phyloP scores from a whole-genome alignment of 2,113 vertebrate species.

The Casuarius casuarius region DNA sequence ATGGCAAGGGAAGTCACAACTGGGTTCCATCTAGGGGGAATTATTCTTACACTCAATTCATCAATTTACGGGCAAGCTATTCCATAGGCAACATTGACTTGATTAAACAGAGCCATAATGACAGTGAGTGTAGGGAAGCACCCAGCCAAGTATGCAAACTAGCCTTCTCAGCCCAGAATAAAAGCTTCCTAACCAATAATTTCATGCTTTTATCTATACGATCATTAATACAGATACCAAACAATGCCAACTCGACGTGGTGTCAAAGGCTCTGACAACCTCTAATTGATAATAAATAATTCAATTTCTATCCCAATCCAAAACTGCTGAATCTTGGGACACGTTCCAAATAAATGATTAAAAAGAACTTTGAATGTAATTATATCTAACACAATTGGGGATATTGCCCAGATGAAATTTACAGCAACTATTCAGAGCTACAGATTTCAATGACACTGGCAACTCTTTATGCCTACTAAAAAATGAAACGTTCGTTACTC shows the following conservation, averaged over 20 bases:
- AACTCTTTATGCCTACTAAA: constrained; percentile 28
- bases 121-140: constrained; percentile 49
- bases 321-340: constrained; percentile 71
- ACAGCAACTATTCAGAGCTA: constrained; percentile 48
- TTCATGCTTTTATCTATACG: constrained; percentile 71
- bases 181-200: constrained; percentile 74
- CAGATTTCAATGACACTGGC: constrained; percentile 49
- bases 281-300: constrained; percentile 79
- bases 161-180: constrained; percentile 65
- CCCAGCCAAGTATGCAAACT: constrained; percentile 73
- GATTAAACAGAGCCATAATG: constrained; percentile 72
- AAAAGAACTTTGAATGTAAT: constrained; percentile 73
- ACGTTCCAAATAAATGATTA: constrained; percentile 70
- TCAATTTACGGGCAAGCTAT: constrained; percentile 60
- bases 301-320: constrained; percentile 69
- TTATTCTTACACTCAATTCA: constrained; percentile 67
- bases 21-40: constrained; percentile 58
- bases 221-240: constrained; percentile 75
- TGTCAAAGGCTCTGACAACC: constrained; percentile 73
- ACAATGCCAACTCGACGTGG: constrained; percentile 66
- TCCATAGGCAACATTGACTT: constrained; percentile 45
- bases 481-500: constrained; percentile 17
- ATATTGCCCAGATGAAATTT: constrained; percentile 68
- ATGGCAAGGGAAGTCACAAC: constrained; percentile 66
- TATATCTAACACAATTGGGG: constrained; percentile 68